Conservation (phyloP, 2,888 invertebrate genomes). For the Drosophila fulvimacula region DNA sequence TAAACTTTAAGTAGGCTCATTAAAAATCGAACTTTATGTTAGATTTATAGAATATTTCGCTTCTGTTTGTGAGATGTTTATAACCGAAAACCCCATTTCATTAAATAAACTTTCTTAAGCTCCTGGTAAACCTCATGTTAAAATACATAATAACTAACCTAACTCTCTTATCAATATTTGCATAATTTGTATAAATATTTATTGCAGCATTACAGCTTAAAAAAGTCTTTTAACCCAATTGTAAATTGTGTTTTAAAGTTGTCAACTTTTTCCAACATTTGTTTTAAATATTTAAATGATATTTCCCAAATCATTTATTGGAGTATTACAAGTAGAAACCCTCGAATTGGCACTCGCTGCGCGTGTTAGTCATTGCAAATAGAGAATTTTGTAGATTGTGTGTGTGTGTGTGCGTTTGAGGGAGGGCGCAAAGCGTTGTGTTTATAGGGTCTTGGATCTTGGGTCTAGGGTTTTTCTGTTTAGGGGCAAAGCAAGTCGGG, state of each 20-base stretch:
- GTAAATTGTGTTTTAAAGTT: neutral
- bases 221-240: neutral
- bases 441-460: conserved; percentile 8
- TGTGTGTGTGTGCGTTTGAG: neutral
- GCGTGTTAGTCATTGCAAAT: conserved; percentile 59
- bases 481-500: conserved; percentile 10
- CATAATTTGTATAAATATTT: neutral
- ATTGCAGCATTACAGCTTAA: neutral
- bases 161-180: neutral
- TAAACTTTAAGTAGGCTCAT: no score
- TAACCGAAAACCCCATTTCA: no score
- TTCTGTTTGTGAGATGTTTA: no score
- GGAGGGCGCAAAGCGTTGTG: neutral
- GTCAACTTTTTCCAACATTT: neutral
- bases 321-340: conserved; percentile 15
- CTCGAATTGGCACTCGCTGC: conserved; percentile 31
- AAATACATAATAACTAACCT: neutral
- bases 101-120: neutral
- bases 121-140: neutral
- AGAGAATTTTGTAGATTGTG: conserved; percentile 23
- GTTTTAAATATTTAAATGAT: neutral
- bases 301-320: neutral
- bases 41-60: neutral
- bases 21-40: accelerated
- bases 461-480: conserved; percentile 33